Evolutionary conservation across 1,140 invertebrate genomes (phyloP).

Genomic region (Danaus plexippus): DNA sequence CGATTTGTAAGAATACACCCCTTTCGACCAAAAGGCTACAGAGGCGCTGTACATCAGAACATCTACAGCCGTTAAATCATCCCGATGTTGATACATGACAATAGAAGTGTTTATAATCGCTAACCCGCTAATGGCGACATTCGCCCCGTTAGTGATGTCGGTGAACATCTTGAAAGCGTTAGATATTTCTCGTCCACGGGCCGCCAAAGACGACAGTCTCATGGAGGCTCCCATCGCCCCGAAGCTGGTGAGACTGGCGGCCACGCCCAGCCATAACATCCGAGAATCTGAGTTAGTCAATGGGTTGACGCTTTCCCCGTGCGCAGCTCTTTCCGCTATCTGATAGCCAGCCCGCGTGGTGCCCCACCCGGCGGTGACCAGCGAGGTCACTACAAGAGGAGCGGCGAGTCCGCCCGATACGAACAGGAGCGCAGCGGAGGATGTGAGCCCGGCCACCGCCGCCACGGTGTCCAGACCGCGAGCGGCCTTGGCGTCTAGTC

Average conservation of each 20-base stretch:
- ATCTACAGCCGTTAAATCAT: conserved; percentile 21
- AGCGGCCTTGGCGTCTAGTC: conserved; percentile 13
- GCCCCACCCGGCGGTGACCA: conserved; percentile 23
- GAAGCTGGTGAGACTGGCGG: conserved; percentile 30
- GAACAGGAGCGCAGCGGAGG: conserved; percentile 26
- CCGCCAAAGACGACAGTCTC: conserved; percentile 26
- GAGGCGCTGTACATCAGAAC: conserved; percentile 27
- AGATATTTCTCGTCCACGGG: conserved; percentile 26
- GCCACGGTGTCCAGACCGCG: conserved; percentile 20
- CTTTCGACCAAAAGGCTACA: conserved; percentile 32
- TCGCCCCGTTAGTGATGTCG: conserved; percentile 27
- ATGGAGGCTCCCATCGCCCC: conserved; percentile 33
- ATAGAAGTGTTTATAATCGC: conserved; percentile 25
- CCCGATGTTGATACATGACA: conserved; percentile 20
- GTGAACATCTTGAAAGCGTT: conserved; percentile 23
- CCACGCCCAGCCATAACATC: conserved; percentile 35
- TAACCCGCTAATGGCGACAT: conserved; percentile 19
- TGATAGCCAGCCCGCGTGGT: conserved; percentile 23
- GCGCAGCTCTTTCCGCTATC: conserved; percentile 24
- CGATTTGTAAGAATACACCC: conserved; percentile 28
- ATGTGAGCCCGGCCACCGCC: conserved; percentile 21
- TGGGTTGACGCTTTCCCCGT: conserved; percentile 31
- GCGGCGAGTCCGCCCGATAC: conserved; percentile 23
- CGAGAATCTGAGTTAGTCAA: conserved; percentile 27
- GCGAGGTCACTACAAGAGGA: conserved; percentile 22